Evolutionary conservation across 2,888 invertebrate genomes (phyloP).

Genomic region (Nemoura dubitans): DNA sequence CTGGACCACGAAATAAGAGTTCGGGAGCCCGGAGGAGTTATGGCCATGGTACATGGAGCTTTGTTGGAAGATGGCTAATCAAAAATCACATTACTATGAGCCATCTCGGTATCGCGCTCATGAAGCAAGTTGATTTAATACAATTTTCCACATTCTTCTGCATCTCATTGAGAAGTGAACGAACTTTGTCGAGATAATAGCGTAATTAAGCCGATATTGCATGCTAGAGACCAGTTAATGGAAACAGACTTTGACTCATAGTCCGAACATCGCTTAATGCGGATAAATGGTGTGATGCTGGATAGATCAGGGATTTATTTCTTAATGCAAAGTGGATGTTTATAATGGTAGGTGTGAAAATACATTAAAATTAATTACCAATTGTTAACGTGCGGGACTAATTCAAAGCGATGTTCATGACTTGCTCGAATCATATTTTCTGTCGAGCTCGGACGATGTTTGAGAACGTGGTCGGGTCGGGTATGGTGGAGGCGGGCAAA

Average conservation of each 20-base stretch:
- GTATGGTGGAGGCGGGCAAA: neutral
- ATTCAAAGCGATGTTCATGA: constrained; percentile 16
- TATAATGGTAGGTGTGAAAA: constrained; percentile 16
- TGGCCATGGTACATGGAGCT: too few species aligned
- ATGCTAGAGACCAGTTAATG: neutral
- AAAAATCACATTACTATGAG: neutral
- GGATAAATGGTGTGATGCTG: neutral
- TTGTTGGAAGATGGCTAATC: neutral
- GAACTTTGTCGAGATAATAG: neutral
- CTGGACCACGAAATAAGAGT: neutral
- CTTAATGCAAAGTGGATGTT: neutral
- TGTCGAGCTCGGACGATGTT: neutral
- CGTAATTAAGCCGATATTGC: neutral
- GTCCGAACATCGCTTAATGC: neutral
- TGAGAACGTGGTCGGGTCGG: neutral
- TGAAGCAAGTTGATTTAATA: neutral
- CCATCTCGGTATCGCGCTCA: neutral
- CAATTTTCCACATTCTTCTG: neutral
- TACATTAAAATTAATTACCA: neutral
- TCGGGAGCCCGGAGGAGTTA: neutral
- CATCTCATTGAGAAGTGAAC: constrained; percentile 7
- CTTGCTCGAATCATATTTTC: neutral
- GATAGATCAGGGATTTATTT: neutral
- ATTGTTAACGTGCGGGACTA: constrained; percentile 23
- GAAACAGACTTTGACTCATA: neutral